Conservation (phyloP, 2,888 invertebrate species). For the Catocala fraxini region DNA sequence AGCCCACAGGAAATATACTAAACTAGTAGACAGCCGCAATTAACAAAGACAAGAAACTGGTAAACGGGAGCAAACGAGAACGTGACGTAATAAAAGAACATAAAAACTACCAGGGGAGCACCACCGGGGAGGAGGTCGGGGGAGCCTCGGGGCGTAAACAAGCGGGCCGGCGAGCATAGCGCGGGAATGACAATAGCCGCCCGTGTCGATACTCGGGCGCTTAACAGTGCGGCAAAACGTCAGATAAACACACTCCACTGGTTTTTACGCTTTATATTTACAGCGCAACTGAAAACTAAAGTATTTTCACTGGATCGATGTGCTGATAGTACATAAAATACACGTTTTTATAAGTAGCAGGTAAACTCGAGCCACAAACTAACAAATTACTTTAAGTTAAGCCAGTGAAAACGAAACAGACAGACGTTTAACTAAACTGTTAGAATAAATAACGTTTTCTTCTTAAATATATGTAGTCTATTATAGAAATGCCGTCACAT, state of each 20-base stretch:
- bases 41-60: slow-evolving; percentile 57
- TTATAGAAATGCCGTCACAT: too few relatives aligned
- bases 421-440: too few relatives aligned
- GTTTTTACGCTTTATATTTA: slow-evolving; percentile 46
- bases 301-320: slow-evolving; percentile 24
- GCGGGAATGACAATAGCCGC: slow-evolving; percentile 42
- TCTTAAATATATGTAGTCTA: too few relatives aligned
- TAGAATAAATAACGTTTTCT: too few relatives aligned
- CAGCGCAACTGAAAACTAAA: slow-evolving; percentile 35
- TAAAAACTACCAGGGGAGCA: slow-evolving; percentile 53
- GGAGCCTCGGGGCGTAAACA: slow-evolving; percentile 53
- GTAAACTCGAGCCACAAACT: too few relatives aligned
- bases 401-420: too few relatives aligned
- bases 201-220: slow-evolving; percentile 47
- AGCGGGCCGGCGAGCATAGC: slow-evolving; percentile 52
- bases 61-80: slow-evolving; percentile 55
- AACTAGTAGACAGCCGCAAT: slow-evolving; percentile 59
- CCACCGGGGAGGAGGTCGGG: slow-evolving; percentile 46
- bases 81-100: slow-evolving; percentile 58
- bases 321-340: not conserved
- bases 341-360: too few relatives aligned
- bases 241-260: slow-evolving; percentile 51
- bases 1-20: slow-evolving; percentile 46
- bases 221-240: slow-evolving; percentile 53
- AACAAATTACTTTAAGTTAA: too few relatives aligned